Percentiles rank a stretch among this genome's conserved stretches.
These are phyloP conservation scores for Eugnorisma glareosa DNA, from an alignment of 2,888 invertebrate genomes.

Conservation along the genomic window DNA sequence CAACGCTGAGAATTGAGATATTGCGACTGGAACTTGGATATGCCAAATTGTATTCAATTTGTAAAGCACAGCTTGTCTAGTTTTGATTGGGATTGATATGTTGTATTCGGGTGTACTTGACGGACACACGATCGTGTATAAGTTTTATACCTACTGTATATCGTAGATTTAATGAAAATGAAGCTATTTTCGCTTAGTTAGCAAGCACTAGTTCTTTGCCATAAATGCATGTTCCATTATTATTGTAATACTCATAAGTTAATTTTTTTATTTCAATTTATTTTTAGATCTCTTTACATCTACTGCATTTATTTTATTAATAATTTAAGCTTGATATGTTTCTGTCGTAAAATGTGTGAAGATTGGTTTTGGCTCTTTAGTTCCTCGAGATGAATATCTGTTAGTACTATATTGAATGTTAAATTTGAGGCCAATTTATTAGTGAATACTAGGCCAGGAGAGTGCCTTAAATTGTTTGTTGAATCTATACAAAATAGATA, in stretches of 20 bases:
- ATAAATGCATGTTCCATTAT: conserved; percentile 91
- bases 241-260: conserved; percentile 90
- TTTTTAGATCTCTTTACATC: conserved; percentile 90
- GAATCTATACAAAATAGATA: conserved; percentile 72
- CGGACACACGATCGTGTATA: conserved; percentile 69
- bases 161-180: conserved; percentile 85
- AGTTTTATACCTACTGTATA: conserved; percentile 75
- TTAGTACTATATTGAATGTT: conserved; percentile 76
- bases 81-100: conserved; percentile 50
- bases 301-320: conserved; percentile 89
- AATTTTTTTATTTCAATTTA: conserved; percentile 87
- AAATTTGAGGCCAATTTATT: conserved; percentile 81
- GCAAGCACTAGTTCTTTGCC: conserved; percentile 90
- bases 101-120: conserved; percentile 53
- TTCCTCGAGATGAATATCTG: conserved; percentile 81
- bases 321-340: conserved; percentile 80
- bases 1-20: conserved; percentile 47
- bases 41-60: conserved; percentile 57
- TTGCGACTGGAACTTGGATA: conserved; percentile 46
- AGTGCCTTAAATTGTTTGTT: conserved; percentile 86
- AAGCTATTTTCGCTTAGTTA: conserved; percentile 90
- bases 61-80: conserved; percentile 48
- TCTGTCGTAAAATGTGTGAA: conserved; percentile 78
- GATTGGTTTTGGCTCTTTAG: conserved; percentile 77
- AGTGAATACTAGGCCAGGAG: conserved; percentile 75